Conservation (phyloP, 2,888 invertebrate genomes). For the Parnassius smintheus region DNA sequence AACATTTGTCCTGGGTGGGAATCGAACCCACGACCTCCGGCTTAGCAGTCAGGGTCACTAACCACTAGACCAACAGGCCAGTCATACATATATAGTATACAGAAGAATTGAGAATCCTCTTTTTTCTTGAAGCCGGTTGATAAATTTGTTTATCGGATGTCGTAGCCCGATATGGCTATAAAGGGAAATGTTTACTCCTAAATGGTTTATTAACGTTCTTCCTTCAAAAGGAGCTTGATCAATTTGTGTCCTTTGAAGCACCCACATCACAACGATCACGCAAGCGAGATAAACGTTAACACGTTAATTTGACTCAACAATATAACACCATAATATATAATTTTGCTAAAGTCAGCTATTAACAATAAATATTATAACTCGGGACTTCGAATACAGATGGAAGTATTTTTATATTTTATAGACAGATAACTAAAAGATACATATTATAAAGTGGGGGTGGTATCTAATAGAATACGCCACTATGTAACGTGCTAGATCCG, state of each 20-base stretch:
- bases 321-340: constrained; percentile 1
- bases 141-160: constrained; percentile 1
- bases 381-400: background rate
- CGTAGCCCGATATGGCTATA: constrained; percentile 3
- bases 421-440: background rate
- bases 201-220: constrained; percentile 27
- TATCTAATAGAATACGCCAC: background rate
- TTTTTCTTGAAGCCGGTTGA: too few species aligned
- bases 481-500: too few species aligned
- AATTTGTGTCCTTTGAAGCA: constrained; percentile 40
- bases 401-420: too few species aligned
- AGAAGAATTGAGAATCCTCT: too few species aligned
- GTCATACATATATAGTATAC: too few species aligned
- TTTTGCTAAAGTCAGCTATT: constrained; percentile 5
- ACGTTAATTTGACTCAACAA: constrained; percentile 40
- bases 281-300: constrained; percentile 42
- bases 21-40: too few species aligned
- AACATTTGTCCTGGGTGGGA: too few species aligned
- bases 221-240: constrained; percentile 32
- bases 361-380: background rate
- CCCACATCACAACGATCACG: constrained; percentile 39
- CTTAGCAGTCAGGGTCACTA: too few species aligned
- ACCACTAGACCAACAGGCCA: too few species aligned
- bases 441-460: background rate
- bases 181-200: constrained; percentile 10